Evolutionary conservation across 1,140 invertebrate species (phyloP), one percentile per base, ranked within the genome.

Genomic region (Amphibalanus amphitrite): DNA sequence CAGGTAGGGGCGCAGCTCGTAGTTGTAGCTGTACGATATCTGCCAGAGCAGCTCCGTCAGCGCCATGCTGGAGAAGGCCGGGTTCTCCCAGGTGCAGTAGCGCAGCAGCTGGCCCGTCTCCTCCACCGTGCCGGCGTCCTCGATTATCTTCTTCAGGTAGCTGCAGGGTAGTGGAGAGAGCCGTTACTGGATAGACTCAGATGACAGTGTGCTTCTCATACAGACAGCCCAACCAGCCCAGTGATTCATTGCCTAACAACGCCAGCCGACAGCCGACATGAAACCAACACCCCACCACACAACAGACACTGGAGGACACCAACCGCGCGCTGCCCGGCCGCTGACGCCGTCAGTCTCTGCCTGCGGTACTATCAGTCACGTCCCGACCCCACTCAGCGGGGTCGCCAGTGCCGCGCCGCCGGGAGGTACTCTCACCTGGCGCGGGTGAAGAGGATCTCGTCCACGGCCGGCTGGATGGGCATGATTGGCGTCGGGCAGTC

Each of bases 81-180:
- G 91, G 84, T 97, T 96, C 80, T 98, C 95, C 95, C 95, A 98
- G 76, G 90, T 93, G 78, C 93, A 90, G 80, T 92, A 97, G 82
- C 96, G 90, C 3, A 93, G 79, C 69, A 97, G 81, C 80, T 92
- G 90, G 0, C 93, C 84, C 0, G 91, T 91, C 71, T 97, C 95
- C 75, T 97, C 94, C 30, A 89, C 89, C 30, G 88, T 86, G 80
- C 92, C 94, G 30, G 90, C 90, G 77, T 98, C 95, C 80, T 97
- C 94, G 26, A 97, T 92, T 10, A 97, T 82, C 79, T 97, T 97
- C 80, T 97, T 97, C 71, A 97, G 89, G 78, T 95, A 97, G 64
- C 80, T 82, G 47, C 17, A 4, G 47, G 47, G 23, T 20, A 8
- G 20, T 3, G 17, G 13, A 20, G 47, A 8, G 47, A 13, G 47